Evolutionary conservation across 2,113 vertebrate species (phyloP).

Genomic region (Megaleporinus macrocephalus): DNA sequence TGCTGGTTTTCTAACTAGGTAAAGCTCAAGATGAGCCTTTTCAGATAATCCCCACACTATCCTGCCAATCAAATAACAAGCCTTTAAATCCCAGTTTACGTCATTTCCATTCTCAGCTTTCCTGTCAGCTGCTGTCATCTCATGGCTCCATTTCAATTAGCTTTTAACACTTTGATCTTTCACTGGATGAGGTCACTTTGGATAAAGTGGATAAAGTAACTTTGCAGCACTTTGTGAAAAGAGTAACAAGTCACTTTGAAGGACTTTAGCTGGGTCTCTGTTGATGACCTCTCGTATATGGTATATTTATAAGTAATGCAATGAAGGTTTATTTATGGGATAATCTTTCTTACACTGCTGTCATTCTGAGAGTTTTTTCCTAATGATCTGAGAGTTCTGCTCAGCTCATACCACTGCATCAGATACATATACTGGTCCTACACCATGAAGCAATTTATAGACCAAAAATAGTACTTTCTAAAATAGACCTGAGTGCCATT

Average conservation of each 20-base stretch:
- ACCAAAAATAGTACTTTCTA: too few relatives aligned
- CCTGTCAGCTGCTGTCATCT: background rate
- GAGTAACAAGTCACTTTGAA: background rate
- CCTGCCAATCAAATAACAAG: slow-evolving; percentile 11
- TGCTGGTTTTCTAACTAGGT: background rate
- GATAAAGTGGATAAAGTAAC: too few relatives aligned
- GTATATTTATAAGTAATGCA: background rate
- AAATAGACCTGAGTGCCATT: too few relatives aligned
- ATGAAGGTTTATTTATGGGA: too few relatives aligned
- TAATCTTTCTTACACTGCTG: too few relatives aligned
- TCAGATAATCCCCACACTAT: slow-evolving; percentile 10
- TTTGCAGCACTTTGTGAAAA: background rate
- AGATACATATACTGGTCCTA: too few relatives aligned
- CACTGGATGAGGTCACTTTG: background rate
- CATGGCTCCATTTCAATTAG: background rate
- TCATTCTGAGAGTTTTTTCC: too few relatives aligned
- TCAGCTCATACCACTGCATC: too few relatives aligned
- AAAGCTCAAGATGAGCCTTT: background rate
- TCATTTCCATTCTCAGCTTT: slow-evolving; percentile 10
- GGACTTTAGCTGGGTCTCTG: background rate
- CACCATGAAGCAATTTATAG: too few relatives aligned
- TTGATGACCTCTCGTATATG: background rate
- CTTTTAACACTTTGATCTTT: background rate
- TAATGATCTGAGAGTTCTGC: background rate
- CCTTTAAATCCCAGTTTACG: background rate